Conservation (phyloP, 1,140 invertebrate genomes). For the Pantala flavescens region DNA sequence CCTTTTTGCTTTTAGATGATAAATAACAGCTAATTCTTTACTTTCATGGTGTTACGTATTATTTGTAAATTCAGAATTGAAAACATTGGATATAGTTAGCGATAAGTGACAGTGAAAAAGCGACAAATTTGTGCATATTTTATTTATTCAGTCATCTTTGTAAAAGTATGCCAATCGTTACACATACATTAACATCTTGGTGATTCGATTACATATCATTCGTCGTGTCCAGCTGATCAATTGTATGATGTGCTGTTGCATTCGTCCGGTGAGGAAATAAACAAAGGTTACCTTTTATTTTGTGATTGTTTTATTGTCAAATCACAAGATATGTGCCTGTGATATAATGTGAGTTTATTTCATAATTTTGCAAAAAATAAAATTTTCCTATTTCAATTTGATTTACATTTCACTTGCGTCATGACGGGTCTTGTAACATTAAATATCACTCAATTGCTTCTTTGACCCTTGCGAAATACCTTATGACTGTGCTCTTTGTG, state of each 20-base stretch:
- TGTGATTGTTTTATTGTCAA: not conserved
- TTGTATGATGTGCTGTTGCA: too few relatives aligned
- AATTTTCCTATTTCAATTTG: not conserved
- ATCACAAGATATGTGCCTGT: not conserved
- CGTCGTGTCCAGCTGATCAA: too few relatives aligned
- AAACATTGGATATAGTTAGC: too few relatives aligned
- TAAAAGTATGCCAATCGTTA: not conserved
- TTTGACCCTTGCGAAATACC: too few relatives aligned
- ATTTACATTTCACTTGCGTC: too few relatives aligned
- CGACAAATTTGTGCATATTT: not conserved
- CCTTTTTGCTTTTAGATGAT: not conserved
- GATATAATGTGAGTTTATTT: not conserved
- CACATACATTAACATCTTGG: not conserved
- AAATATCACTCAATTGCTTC: too few relatives aligned
- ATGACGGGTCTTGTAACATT: too few relatives aligned
- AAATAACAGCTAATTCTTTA: not conserved
- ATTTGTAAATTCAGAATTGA: not conserved
- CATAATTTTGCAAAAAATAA: not conserved
- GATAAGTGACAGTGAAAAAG: too few relatives aligned
- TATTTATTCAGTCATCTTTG: not conserved
- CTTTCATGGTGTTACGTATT: not conserved
- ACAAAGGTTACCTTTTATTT: not conserved
- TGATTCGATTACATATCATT: too few relatives aligned
- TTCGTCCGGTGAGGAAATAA: not conserved
- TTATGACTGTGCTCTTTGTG: not conserved